phyloP scores from a whole-genome alignment of 2,797 vertebrate species.

The Cyclopterus lumpus region DNA sequence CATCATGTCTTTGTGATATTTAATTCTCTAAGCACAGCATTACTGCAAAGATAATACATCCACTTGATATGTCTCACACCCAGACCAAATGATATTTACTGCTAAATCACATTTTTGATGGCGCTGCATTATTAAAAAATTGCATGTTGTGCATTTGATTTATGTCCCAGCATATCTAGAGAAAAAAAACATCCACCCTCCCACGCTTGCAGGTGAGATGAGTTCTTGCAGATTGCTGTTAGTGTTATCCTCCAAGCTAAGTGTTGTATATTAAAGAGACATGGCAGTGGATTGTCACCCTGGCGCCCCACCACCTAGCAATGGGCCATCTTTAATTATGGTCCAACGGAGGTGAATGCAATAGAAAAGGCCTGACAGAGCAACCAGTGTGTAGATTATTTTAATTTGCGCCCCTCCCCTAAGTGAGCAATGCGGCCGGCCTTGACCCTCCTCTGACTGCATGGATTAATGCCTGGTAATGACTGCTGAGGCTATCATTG shows the following conservation, averaged over 20 bases:
- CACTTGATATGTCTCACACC: constrained; percentile 77
- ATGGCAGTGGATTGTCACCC: constrained; percentile 78
- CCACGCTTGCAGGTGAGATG: constrained; percentile 77
- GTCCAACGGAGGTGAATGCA: constrained; percentile 76
- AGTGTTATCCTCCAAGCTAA: constrained; percentile 82
- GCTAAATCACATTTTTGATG: constrained; percentile 84
- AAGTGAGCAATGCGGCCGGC: constrained; percentile 96
- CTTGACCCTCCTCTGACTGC: constrained; percentile 98
- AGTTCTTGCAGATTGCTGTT: constrained; percentile 82
- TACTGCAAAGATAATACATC: constrained; percentile 79
- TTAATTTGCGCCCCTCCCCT: constrained; percentile 95
- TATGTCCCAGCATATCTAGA: constrained; percentile 77
- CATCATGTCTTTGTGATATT: constrained; percentile 65
- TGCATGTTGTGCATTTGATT: constrained; percentile 81
- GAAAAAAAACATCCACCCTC: constrained; percentile 57
- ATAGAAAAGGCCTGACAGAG: constrained; percentile 85
- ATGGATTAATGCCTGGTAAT: constrained; percentile 98
- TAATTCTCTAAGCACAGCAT: constrained; percentile 69
- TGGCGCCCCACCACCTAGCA: constrained; percentile 68
- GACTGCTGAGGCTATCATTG: constrained; percentile 99
- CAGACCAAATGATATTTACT: constrained; percentile 82
- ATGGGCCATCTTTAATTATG: constrained; percentile 85
- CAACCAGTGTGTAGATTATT: constrained; percentile 95
- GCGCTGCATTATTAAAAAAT: constrained; percentile 78
- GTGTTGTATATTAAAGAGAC: constrained; percentile 86